Evolutionary conservation across 2,113 vertebrate genomes (phyloP), one percentile per base, ranked within the genome.

Genomic region (Lanius ludovicianus): DNA sequence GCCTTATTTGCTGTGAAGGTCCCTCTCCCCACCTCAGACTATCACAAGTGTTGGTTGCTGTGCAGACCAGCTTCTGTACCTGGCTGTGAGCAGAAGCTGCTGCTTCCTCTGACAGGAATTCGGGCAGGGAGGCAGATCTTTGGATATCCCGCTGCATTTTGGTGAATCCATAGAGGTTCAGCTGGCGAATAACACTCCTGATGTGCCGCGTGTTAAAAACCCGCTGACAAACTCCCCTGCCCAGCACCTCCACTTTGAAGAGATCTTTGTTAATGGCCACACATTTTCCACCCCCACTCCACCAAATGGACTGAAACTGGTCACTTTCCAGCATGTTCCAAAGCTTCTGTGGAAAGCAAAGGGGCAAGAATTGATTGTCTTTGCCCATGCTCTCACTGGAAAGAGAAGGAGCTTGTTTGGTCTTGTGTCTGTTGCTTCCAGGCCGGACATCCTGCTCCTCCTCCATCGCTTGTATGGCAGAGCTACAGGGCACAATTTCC

Each of bases 361-460:
- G 47, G 19, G 31, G 5, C 13, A 46, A 46, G 12, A 74, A 47
- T 28, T 0, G 9, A 15, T 6, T 23, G 20, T 13, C 44, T 44
- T 70, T 22, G 10, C 27, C 14, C 1, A 0, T 8, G 6, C 25
- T 25, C n/a, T 59, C 19, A 4, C 0, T 65, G 68, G 68, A 65
- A 74, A 37, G 31, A 57, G 44, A 23, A 74, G 18, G 37, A 73
- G 15, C 23, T n/a, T 0, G 2, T 46, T 25, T 67, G 44, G 33
- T 30, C 46, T 21, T 3, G 39, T 8, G 28, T 18, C 19, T 52
- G 37, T 12, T 46, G 4, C 37, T 28, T 44, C 68, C 46, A 33
- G 24, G 20, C 28, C 0, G 1, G 37, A 17, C 2, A 1, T 57
- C 10, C 44, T 0, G 0, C 13, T 59, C 7, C 3, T 50, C 31